Conservation (phyloP, 2,113 vertebrate species). For the Anser brachyrhynchus region DNA sequence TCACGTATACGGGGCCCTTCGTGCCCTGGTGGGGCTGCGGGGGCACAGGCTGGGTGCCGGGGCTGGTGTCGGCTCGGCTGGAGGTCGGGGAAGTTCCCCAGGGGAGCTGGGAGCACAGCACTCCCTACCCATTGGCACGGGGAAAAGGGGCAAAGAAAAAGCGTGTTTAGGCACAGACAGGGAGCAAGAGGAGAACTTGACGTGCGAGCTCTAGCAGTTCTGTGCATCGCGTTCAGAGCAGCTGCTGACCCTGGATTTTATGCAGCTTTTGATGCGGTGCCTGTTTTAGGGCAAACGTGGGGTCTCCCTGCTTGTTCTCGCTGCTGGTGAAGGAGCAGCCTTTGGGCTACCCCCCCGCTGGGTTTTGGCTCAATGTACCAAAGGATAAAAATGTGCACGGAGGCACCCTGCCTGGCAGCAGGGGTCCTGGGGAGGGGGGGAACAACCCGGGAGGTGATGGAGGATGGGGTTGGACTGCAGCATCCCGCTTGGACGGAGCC, state of each 20-base stretch:
- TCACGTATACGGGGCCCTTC: rapidly evolving
- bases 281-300: not conserved
- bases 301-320: not conserved
- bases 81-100: not conserved
- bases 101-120: not conserved
- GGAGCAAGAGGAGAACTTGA: not conserved
- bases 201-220: not conserved
- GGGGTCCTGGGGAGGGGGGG: rapidly evolving
- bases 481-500: not conserved
- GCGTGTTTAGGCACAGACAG: not conserved
- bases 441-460: not conserved
- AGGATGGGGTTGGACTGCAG: not conserved
- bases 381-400: not conserved
- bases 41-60: not conserved
- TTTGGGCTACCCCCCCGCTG: not conserved
- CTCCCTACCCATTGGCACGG: not conserved
- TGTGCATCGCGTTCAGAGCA: not conserved
- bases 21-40: not conserved
- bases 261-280: not conserved
- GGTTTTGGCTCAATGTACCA: not conserved
- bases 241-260: not conserved
- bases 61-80: not conserved
- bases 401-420: rapidly evolving
- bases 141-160: not conserved
- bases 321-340: not conserved